Conservation (phyloP, 2,888 invertebrate species). For the Trachelus stipa region DNA sequence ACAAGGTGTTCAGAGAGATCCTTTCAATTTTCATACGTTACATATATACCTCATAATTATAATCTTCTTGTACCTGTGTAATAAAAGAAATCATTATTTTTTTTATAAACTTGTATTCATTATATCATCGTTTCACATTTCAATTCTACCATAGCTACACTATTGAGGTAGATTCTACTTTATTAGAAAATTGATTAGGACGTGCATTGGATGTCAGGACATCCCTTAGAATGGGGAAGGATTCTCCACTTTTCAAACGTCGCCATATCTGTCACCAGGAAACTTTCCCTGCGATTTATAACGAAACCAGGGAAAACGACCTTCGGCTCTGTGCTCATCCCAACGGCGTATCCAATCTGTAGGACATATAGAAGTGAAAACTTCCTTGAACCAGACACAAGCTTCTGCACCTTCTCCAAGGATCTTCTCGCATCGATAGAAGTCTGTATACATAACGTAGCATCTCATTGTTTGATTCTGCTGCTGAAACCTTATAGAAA, state of each 20-base stretch:
- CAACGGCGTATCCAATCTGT: conserved; percentile 50
- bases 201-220: not conserved
- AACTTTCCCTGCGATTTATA: conserved; percentile 40
- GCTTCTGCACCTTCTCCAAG: conserved; percentile 50
- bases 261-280: conserved; percentile 45
- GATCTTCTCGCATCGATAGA: conserved; percentile 54
- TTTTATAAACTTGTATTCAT: conserved; percentile 15
- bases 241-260: not conserved
- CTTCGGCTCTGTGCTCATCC: conserved; percentile 45
- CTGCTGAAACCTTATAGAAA: conserved; percentile 55
- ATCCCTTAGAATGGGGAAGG: not conserved
- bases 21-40: conserved; percentile 29
- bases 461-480: conserved; percentile 56
- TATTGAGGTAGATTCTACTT: not conserved
- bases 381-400: conserved; percentile 56
- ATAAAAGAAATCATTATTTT: conserved; percentile 53
- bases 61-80: conserved; percentile 57
- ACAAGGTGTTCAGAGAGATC: not conserved
- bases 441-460: conserved; percentile 58
- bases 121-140: not conserved
- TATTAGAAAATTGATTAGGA: not conserved
- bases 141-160: not conserved
- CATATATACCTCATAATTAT: conserved; percentile 48
- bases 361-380: conserved; percentile 52
- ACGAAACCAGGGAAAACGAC: conserved; percentile 46